Evolutionary conservation across 2,888 invertebrate species (phyloP).

Genomic region (Mycalesis mineus): DNA sequence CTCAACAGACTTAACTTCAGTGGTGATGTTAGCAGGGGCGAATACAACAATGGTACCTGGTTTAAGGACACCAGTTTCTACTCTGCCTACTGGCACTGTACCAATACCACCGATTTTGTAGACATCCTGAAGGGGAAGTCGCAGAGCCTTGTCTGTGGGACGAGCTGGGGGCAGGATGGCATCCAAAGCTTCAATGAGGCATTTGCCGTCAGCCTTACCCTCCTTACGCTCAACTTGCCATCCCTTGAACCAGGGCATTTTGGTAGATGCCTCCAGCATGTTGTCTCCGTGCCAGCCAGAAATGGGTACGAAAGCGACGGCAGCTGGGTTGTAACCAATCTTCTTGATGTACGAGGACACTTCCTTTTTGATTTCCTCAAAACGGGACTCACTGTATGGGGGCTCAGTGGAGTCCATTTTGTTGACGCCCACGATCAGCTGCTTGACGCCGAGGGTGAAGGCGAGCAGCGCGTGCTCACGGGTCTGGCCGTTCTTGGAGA

Average conservation of each 20-base stretch:
- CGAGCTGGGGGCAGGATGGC: slow-evolving; percentile 96
- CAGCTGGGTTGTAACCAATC: slow-evolving; percentile 99
- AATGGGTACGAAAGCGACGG: slow-evolving; percentile 99
- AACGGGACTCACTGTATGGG: slow-evolving; percentile 96
- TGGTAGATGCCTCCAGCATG: slow-evolving; percentile 97
- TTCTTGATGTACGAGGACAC: slow-evolving; percentile 99
- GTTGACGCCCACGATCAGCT: slow-evolving; percentile 99
- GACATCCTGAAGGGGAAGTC: slow-evolving; percentile 99
- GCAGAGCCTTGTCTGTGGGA: slow-evolving; percentile 97
- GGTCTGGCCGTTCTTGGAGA: slow-evolving; percentile 99
- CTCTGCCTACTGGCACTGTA: slow-evolving; percentile 99
- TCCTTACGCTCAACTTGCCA: slow-evolving; percentile 97
- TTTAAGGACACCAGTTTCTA: slow-evolving; percentile 98
- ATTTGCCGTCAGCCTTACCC: slow-evolving; percentile 95
- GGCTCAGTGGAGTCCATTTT: slow-evolving; percentile 99
- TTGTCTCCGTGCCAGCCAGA: slow-evolving; percentile 99
- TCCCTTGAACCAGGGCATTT: slow-evolving; percentile 99
- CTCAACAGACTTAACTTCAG: slow-evolving; percentile 99
- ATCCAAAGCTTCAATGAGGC: slow-evolving; percentile 97
- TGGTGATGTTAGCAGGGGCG: slow-evolving; percentile 96
- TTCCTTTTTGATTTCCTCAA: slow-evolving; percentile 99
- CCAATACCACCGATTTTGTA: slow-evolving; percentile 99
- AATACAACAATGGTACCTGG: slow-evolving; percentile 98
- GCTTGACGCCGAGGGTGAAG: slow-evolving; percentile 99
- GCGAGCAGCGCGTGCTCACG: slow-evolving; percentile 99